A percentile compares a stretch with the other conserved stretches of the same genome.
phyloP scores from a whole-genome alignment of 2,888 invertebrate species.

The Cosmorhoe ocellata region DNA sequence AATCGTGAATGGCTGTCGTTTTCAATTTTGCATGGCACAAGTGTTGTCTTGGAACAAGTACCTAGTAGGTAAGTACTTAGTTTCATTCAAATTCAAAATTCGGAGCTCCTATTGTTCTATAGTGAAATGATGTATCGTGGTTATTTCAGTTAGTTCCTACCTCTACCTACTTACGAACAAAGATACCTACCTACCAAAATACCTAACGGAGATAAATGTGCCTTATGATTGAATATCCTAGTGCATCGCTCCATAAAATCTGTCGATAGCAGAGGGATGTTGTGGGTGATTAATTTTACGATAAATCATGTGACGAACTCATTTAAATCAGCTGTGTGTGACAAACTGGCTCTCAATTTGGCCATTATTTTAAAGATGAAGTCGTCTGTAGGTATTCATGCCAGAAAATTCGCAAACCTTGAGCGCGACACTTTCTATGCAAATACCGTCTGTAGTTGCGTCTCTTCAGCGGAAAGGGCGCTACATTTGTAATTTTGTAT shows the following conservation, averaged over 20 bases:
- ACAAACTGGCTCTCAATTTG: slow-evolving; percentile 64
- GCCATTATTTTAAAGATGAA: slow-evolving; percentile 53
- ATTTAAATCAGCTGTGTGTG: slow-evolving; percentile 46
- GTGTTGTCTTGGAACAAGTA: too few relatives aligned
- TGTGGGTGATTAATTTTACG: slow-evolving; percentile 18
- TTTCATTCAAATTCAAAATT: too few relatives aligned
- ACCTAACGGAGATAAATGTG: too few relatives aligned
- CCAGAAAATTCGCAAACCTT: slow-evolving; percentile 75
- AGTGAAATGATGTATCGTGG: too few relatives aligned
- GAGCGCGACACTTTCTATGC: slow-evolving; percentile 62
- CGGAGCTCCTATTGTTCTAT: too few relatives aligned
- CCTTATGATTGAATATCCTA: background rate
- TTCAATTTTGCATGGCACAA: too few relatives aligned
- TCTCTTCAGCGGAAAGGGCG: slow-evolving; percentile 60
- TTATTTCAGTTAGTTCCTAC: too few relatives aligned
- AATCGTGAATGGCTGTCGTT: too few relatives aligned
- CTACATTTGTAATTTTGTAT: slow-evolving; percentile 44
- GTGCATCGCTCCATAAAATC: background rate
- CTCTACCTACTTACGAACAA: too few relatives aligned
- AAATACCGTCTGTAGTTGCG: slow-evolving; percentile 62
- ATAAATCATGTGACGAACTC: slow-evolving; percentile 40
- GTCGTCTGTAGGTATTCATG: slow-evolving; percentile 65
- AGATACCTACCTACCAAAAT: too few relatives aligned
- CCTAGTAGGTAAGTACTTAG: too few relatives aligned
- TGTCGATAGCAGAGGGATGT: slow-evolving; percentile 14